A percentile compares a stretch with the other conserved stretches of the same genome.
phyloP scores from a whole-genome alignment of 2,888 invertebrate species.

The Ethmia dodecea region DNA sequence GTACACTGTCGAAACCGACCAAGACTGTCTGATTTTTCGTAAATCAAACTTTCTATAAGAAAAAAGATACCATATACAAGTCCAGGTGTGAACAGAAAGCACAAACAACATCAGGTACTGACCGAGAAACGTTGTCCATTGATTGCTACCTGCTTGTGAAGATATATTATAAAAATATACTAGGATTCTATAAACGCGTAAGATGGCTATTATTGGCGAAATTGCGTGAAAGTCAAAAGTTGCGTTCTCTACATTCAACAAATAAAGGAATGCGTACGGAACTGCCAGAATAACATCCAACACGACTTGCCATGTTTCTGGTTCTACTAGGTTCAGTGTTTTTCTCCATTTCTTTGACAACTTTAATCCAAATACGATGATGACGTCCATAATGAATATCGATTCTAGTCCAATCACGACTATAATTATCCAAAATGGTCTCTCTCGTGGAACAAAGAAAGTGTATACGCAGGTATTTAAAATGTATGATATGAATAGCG shows the following conservation, averaged over 20 bases:
- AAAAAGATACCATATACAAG: conserved; percentile 66
- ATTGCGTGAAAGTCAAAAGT: conserved; percentile 46
- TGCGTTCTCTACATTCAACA: conserved; percentile 27
- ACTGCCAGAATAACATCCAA: conserved; percentile 52
- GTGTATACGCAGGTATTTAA: conserved; percentile 60
- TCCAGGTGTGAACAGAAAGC: conserved; percentile 62
- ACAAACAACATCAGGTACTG: conserved; percentile 65
- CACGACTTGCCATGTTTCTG: conserved; percentile 44
- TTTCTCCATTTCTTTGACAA: conserved; percentile 63
- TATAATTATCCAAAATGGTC: conserved; percentile 44
- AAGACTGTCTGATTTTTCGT: conserved; percentile 47
- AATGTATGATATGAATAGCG: conserved; percentile 50
- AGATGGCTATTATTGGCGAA: conserved; percentile 52
- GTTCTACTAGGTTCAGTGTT: conserved; percentile 64
- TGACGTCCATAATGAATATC: conserved; percentile 52
- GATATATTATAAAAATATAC: conserved; percentile 59
- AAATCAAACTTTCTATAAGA: conserved; percentile 54
- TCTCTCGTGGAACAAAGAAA: conserved; percentile 35
- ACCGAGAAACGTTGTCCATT: conserved; percentile 67
- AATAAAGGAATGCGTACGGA: conserved; percentile 55
- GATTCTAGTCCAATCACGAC: conserved; percentile 47
- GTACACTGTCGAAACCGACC: conserved; percentile 52
- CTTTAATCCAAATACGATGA: conserved; percentile 53
- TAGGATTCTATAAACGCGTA: conserved; percentile 59
- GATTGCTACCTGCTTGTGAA: conserved; percentile 67